Conservation (phyloP, 2,113 vertebrate species). For the Brachionichthys hirsutus region DNA sequence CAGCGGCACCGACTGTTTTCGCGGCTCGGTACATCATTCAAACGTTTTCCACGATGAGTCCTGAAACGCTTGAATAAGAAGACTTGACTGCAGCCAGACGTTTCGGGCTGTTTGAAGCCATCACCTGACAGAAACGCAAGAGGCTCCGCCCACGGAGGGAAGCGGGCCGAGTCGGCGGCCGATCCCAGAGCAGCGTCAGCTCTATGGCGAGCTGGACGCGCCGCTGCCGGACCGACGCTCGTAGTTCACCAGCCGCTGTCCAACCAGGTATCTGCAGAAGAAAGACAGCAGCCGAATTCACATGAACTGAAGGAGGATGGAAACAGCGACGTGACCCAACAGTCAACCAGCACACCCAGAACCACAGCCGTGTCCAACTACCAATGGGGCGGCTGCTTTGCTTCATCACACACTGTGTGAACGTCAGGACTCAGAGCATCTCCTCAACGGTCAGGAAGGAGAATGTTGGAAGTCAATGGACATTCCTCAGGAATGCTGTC, state of each 20-base stretch:
- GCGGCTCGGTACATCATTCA: conserved; percentile 5
- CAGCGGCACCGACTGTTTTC: conserved; percentile 4
- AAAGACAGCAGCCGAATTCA: background rate
- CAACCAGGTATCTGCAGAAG: conserved; percentile 89
- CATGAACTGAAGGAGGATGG: background rate
- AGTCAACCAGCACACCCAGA: too few relatives aligned
- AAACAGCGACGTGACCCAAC: too few relatives aligned
- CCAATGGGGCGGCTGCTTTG: too few relatives aligned
- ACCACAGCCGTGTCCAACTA: too few relatives aligned
- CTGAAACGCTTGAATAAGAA: background rate
- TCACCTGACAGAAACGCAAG: background rate
- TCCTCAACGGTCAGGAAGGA: too few relatives aligned
- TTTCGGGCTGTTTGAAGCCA: conserved; percentile 12
- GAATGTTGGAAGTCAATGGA: too few relatives aligned
- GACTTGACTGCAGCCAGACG: background rate
- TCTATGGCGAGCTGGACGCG: conserved; percentile 44
- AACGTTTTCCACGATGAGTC: background rate
- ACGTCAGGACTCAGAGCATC: too few relatives aligned
- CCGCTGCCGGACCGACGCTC: conserved; percentile 86
- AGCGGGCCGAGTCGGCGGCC: conserved; percentile 2
- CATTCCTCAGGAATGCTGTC: too few relatives aligned
- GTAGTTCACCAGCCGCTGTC: conserved; percentile 96
- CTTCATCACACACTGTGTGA: too few relatives aligned
- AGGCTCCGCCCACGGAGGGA: conserved; percentile 3
- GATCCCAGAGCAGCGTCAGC: conserved; percentile 5